Conservation (phyloP, 2,797 vertebrate species). For the Pseudocheirus occidentalis region DNA sequence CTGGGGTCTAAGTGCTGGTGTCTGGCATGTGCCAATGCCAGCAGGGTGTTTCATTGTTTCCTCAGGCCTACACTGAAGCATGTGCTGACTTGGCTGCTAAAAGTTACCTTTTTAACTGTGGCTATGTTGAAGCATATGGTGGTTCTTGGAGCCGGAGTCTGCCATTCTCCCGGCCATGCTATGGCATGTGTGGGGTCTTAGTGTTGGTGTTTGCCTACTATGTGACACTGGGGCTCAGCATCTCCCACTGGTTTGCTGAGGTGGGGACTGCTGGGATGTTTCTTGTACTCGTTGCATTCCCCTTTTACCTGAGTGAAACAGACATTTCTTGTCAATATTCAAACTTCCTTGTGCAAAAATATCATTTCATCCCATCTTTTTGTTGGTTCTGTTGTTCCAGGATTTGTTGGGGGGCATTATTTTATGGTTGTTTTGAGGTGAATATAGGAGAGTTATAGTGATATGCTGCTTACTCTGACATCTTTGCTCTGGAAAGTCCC, state of each 20-base stretch:
- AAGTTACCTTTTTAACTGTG: background rate
- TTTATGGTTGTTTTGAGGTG: background rate
- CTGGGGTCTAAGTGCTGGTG: background rate
- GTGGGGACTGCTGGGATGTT: fast-evolving
- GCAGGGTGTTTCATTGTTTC: background rate
- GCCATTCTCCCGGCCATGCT: background rate
- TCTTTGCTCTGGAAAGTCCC: background rate
- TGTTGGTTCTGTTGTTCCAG: background rate
- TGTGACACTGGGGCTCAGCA: background rate
- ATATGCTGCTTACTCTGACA: background rate
- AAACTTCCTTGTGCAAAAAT: too few species aligned
- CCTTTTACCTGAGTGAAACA: background rate
- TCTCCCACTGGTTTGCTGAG: background rate
- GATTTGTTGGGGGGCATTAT: background rate
- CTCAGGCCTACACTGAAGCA: background rate
- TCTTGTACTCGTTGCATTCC: background rate
- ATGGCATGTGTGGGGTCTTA: fast-evolving
- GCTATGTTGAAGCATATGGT: too few species aligned
- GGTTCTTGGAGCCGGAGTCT: background rate
- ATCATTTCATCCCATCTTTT: background rate
- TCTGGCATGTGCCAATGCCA: background rate
- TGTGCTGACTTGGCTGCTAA: background rate
- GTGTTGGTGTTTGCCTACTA: background rate
- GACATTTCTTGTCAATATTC: background rate
- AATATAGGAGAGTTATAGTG: background rate